Percentiles rank a stretch among this genome's conserved stretches.
phyloP scores from a whole-genome alignment of 2,888 invertebrate genomes.

The Athripsodes cinereus region DNA sequence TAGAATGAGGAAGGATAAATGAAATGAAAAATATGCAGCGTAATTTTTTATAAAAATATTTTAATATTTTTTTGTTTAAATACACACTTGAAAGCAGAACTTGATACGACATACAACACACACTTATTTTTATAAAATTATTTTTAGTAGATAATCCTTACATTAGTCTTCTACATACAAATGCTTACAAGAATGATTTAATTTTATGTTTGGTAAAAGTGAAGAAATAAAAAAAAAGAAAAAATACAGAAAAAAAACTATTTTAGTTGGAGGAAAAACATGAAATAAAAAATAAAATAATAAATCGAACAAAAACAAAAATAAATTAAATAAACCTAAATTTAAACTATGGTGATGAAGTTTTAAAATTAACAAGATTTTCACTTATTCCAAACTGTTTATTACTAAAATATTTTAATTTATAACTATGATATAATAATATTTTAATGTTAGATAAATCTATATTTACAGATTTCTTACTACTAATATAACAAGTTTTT shows the following conservation, averaged over 20 bases:
- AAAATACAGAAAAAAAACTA: too few species aligned
- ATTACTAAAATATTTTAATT: too few species aligned
- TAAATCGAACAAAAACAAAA: neutral
- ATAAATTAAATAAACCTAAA: neutral
- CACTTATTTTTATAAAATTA: neutral
- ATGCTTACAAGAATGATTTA: constrained; percentile 1
- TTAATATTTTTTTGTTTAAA: neutral
- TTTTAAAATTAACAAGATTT: too few species aligned
- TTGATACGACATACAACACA: neutral
- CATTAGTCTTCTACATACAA: neutral
- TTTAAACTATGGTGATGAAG: too few species aligned
- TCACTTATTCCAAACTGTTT: too few species aligned
- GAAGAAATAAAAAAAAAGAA: neutral
- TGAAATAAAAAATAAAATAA: neutral
- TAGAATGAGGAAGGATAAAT: too few species aligned
- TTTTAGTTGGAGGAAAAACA: too few species aligned
- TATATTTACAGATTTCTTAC: too few species aligned
- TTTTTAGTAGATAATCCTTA: neutral
- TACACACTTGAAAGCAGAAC: neutral
- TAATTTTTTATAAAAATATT: neutral
- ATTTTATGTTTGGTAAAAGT: neutral
- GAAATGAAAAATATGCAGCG: neutral
- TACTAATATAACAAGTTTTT: too few species aligned
- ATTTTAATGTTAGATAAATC: too few species aligned
- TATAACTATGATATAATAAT: too few species aligned